Conservation (phyloP, 2,888 invertebrate genomes). For the Deilephila porcellus region DNA sequence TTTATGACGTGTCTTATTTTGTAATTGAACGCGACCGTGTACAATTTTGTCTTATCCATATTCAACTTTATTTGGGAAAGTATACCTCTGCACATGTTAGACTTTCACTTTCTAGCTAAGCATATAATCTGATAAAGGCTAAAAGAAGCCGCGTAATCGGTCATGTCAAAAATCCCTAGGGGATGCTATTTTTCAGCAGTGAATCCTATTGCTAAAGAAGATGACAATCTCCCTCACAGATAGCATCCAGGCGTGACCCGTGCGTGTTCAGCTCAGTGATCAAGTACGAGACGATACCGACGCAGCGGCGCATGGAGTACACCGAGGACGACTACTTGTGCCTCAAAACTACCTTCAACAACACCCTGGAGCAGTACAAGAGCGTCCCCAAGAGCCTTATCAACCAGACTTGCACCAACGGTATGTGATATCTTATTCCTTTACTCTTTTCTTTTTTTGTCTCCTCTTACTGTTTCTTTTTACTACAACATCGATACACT, state of each 20-base stretch:
- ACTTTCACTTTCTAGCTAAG: no score
- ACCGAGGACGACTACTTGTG: slow-evolving; percentile 72
- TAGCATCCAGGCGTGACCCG: slow-evolving; percentile 59
- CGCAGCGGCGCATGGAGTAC: slow-evolving; percentile 58
- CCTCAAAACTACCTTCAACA: slow-evolving; percentile 67
- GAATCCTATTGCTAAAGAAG: no score
- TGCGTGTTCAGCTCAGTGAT: slow-evolving; percentile 76
- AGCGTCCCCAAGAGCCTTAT: slow-evolving; percentile 67
- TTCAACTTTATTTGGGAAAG: no score
- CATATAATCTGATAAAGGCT: no score
- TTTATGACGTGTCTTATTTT: no score
- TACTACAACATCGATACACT: no score
- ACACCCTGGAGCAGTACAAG: slow-evolving; percentile 68
- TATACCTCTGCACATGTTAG: no score
- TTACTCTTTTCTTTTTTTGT: neutral
- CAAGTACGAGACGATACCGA: slow-evolving; percentile 73
- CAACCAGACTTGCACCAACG: slow-evolving; percentile 68
- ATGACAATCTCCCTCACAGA: slow-evolving; percentile 45
- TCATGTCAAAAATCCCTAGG: no score
- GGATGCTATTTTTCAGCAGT: no score
- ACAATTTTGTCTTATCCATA: no score
- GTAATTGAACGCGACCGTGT: no score
- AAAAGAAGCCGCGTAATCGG: no score
- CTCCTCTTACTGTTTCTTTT: neutral
- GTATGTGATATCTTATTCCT: slow-evolving; percentile 47